A percentile compares a stretch with the other conserved stretches of the same genome.
These are phyloP conservation scores for Mirounga angustirostris DNA, from an alignment of 2,113 vertebrate species.

Conservation along the genomic window DNA sequence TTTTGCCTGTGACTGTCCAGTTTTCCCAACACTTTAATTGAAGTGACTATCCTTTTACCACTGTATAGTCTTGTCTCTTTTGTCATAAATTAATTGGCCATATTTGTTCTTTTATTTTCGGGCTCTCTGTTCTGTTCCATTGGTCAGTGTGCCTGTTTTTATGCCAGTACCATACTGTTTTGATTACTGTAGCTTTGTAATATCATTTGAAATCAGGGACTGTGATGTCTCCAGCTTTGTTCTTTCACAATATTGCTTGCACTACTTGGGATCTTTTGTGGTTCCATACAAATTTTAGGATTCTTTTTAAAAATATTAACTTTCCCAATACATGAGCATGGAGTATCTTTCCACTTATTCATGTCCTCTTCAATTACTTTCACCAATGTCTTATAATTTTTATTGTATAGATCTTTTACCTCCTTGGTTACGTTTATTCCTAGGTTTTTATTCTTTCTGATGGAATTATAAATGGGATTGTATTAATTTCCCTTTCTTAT, in stretches of 20 bases:
- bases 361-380: neutral
- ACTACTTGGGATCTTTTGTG: neutral
- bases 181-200: neutral
- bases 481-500: neutral
- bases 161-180: neutral
- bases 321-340: neutral
- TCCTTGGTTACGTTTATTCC: neutral
- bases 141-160: neutral
- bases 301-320: neutral
- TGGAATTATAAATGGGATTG: neutral
- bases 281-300: neutral
- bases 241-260: neutral
- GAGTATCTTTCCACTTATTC: neutral
- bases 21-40: no score
- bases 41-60: no score
- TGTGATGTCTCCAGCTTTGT: neutral
- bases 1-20: no score
- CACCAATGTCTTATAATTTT: neutral
- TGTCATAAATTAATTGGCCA: no score
- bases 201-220: neutral
- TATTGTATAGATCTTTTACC: neutral
- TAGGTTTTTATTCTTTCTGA: neutral
- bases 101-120: neutral
- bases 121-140: neutral
- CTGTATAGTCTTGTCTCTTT: no score